A percentile compares a stretch with the other conserved stretches of the same genome.
Conservation (phyloP, 2,888 invertebrate genomes). For the Nebria brevicollis region DNA sequence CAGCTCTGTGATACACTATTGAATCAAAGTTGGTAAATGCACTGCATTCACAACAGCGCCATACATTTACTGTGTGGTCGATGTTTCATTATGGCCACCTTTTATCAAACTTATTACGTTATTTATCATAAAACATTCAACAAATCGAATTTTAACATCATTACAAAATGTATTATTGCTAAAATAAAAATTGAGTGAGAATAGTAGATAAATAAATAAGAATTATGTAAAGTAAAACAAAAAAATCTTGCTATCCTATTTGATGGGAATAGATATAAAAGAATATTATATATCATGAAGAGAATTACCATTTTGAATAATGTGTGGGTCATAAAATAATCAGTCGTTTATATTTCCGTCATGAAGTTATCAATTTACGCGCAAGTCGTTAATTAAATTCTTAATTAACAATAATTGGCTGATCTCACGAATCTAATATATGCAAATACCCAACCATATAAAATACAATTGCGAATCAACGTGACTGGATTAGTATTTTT, state of each 20-base stretch:
- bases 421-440: conserved; percentile 32
- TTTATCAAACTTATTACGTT: no score
- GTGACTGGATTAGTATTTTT: background rate
- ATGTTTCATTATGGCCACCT: no score
- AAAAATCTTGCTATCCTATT: no score
- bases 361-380: conserved; percentile 47
- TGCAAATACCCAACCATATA: background rate
- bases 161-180: no score
- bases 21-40: background rate
- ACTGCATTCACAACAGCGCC: background rate
- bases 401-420: conserved; percentile 46
- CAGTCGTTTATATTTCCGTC: conserved; percentile 44
- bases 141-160: no score
- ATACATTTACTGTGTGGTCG: no score
- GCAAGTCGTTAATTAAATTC: conserved; percentile 45
- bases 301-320: background rate
- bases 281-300: no score
- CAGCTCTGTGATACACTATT: conserved; percentile 26
- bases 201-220: no score
- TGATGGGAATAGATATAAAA: no score
- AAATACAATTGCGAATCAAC: background rate
- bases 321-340: conserved; percentile 41
- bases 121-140: no score
- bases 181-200: no score
- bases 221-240: no score